These are phyloP conservation scores for Oreochromis spilurus DNA, from an alignment of 2,113 vertebrate species.

Conservation along the genomic window DNA sequence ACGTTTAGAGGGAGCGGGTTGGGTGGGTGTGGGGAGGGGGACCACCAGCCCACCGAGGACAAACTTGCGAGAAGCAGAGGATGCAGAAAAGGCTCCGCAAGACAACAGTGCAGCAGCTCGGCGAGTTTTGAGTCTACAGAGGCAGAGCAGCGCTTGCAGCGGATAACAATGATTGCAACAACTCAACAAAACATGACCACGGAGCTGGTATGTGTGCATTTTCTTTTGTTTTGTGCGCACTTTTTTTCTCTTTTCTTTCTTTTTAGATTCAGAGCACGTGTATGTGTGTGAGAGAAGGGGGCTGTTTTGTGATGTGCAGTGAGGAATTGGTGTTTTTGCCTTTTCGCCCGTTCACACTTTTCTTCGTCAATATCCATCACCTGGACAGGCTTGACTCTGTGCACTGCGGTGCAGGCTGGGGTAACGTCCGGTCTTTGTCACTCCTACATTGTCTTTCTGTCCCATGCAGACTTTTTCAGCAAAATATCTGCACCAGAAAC, in stretches of 20 bases:
- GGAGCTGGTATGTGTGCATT: slow-evolving; percentile 67
- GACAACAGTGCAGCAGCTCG: slow-evolving; percentile 31
- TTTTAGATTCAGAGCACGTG: background rate
- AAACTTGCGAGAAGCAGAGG: slow-evolving; percentile 63
- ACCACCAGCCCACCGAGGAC: slow-evolving; percentile 10
- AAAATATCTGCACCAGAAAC: background rate
- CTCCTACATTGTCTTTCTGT: background rate
- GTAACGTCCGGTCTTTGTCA: slow-evolving; percentile 14
- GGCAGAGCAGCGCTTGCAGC: slow-evolving; percentile 13
- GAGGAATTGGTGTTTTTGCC: background rate
- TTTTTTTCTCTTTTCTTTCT: background rate
- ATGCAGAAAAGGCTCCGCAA: slow-evolving; percentile 52
- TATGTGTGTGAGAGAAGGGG: background rate
- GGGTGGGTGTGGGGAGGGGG: background rate
- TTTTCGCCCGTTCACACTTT: slow-evolving; percentile 35
- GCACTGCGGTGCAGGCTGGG: slow-evolving; percentile 33
- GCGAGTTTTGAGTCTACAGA: slow-evolving; percentile 8
- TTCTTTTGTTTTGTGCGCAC: background rate
- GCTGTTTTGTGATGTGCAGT: background rate
- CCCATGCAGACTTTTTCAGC: slow-evolving; percentile 31
- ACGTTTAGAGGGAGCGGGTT: slow-evolving; percentile 4
- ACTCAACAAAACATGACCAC: slow-evolving; percentile 80
- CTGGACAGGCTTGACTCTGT: slow-evolving; percentile 1
- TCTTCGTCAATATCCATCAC: background rate
- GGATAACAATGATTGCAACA: slow-evolving; percentile 76